Conservation (phyloP, 2,888 invertebrate species). For the Drosophila tripunctata region DNA sequence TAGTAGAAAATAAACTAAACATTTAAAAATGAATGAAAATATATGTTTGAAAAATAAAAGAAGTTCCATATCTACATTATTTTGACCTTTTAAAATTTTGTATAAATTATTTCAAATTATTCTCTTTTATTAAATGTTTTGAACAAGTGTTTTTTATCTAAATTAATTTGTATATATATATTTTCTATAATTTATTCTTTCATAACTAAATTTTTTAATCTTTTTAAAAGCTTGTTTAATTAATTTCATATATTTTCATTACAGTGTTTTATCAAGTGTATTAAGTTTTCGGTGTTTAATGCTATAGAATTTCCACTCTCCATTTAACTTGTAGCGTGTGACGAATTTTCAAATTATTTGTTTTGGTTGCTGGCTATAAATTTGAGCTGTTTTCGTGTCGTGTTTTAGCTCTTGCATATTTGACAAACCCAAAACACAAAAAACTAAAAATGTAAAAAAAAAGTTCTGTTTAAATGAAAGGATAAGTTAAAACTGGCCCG, state of each 20-base stretch:
- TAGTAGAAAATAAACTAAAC: too few species aligned
- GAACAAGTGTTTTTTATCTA: too few species aligned
- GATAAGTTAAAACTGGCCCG: constrained; percentile 39
- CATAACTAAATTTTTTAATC: too few species aligned
- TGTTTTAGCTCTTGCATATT: constrained; percentile 60
- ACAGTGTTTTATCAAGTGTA: neutral
- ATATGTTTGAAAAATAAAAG: too few species aligned
- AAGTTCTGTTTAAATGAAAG: constrained; percentile 10
- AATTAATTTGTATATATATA: too few species aligned
- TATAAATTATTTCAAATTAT: too few species aligned
- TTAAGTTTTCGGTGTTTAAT: neutral
- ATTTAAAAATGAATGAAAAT: too few species aligned
- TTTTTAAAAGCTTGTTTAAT: too few species aligned
- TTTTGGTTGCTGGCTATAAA: constrained; percentile 65
- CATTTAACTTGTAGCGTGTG: constrained; percentile 67
- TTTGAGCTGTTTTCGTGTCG: constrained; percentile 68
- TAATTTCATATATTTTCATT: neutral
- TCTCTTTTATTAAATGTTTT: too few species aligned
- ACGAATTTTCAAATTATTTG: constrained; percentile 80
- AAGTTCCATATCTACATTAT: too few species aligned
- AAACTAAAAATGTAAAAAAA: constrained; percentile 3
- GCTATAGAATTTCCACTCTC: constrained; percentile 1
- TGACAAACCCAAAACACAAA: constrained; percentile 52
- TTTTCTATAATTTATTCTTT: too few species aligned
- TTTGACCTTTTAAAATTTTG: too few species aligned